A percentile compares a stretch with the other conserved stretches of the same genome.
phyloP scores from a whole-genome alignment of 2,888 invertebrate genomes.

The Drosophila kambysellisi region DNA sequence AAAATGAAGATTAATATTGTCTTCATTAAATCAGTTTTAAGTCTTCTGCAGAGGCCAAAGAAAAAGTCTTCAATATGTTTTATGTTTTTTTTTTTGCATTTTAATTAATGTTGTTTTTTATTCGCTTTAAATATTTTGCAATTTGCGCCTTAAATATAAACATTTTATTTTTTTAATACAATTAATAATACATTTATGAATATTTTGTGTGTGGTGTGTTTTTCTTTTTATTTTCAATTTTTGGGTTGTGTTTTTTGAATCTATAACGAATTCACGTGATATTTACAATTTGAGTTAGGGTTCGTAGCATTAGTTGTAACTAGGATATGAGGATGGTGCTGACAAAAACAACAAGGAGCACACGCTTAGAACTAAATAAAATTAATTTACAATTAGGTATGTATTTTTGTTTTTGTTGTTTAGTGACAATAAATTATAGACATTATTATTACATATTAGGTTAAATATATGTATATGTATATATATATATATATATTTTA shows the following conservation, averaged over 20 bases:
- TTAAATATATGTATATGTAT: slow-evolving; percentile 23
- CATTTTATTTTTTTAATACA: slow-evolving; percentile 64
- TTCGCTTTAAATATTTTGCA: slow-evolving; percentile 62
- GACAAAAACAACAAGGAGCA: slow-evolving; percentile 70
- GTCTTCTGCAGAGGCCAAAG: not conserved
- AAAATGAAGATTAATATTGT: not conserved
- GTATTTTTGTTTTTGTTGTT: slow-evolving; percentile 28
- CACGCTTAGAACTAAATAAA: slow-evolving; percentile 75
- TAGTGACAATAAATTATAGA: slow-evolving; percentile 69
- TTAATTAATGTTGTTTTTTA: slow-evolving; percentile 52
- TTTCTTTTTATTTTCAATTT: slow-evolving; percentile 26
- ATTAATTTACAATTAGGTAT: slow-evolving; percentile 70
- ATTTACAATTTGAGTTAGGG: slow-evolving; percentile 67
- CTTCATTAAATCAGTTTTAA: not conserved
- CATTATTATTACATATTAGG: slow-evolving; percentile 31
- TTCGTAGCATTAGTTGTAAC: slow-evolving; percentile 40
- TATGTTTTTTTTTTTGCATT: slow-evolving; percentile 37
- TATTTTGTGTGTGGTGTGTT: slow-evolving; percentile 45
- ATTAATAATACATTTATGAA: slow-evolving; percentile 75
- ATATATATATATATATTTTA: slow-evolving; percentile 20
- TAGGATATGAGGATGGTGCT: slow-evolving; percentile 58
- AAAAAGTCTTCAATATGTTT: slow-evolving; percentile 11
- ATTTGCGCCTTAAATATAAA: slow-evolving; percentile 50
- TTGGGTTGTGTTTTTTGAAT: slow-evolving; percentile 46
- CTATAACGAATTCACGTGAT: slow-evolving; percentile 64